Conservation (phyloP, 2,797 vertebrate species). For the Valencia hispanica region DNA sequence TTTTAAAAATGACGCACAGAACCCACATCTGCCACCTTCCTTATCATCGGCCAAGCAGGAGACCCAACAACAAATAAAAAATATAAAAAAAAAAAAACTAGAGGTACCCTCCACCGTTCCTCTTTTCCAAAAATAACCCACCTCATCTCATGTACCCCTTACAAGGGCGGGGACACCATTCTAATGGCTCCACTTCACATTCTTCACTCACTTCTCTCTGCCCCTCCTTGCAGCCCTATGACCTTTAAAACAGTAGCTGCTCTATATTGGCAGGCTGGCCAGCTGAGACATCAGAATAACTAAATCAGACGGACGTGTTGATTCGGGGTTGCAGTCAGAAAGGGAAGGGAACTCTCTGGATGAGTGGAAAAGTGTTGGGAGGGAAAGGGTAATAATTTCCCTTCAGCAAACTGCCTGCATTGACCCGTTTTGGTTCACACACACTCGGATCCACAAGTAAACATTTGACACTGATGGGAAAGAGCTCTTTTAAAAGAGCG, state of each 20-base stretch:
- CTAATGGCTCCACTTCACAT: constrained; percentile 59
- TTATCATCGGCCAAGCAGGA: constrained; percentile 14
- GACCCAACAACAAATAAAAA: constrained; percentile 46
- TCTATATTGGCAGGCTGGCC: constrained; percentile 66
- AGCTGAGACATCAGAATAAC: constrained; percentile 62
- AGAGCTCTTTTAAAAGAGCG: neutral
- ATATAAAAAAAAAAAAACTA: constrained; percentile 58
- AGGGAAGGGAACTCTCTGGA: constrained; percentile 49
- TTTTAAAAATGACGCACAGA: constrained; percentile 46
- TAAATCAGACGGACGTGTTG: constrained; percentile 69
- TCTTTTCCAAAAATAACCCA: constrained; percentile 70
- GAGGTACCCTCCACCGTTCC: constrained; percentile 42
- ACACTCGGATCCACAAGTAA: constrained; percentile 27
- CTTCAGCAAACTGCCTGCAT: constrained; percentile 55
- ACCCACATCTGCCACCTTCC: constrained; percentile 34
- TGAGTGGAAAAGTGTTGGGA: constrained; percentile 52
- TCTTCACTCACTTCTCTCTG: constrained; percentile 49
- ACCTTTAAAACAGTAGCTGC: constrained; percentile 74
- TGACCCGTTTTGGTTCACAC: constrained; percentile 43
- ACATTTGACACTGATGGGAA: constrained; percentile 24
- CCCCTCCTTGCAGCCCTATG: constrained; percentile 47
- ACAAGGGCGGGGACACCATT: constrained; percentile 46
- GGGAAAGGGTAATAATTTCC: constrained; percentile 69
- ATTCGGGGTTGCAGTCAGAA: constrained; percentile 72
- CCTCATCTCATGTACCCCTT: constrained; percentile 45